phyloP scores from a whole-genome alignment of 1,140 invertebrate species.

The Drosophila ercepeae region DNA sequence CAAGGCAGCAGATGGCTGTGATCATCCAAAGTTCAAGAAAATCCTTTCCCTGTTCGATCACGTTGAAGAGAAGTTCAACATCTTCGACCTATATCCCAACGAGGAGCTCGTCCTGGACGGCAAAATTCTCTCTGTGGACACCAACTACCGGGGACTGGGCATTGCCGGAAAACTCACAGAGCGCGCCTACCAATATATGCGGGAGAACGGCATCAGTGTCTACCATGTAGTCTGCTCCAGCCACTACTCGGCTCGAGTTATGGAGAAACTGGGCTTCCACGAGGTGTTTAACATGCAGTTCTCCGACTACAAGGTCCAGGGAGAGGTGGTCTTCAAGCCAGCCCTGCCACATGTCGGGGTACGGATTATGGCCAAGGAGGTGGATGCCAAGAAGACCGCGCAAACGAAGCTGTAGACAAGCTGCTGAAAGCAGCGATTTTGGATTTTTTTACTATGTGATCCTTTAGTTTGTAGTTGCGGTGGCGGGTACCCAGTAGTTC shows the following conservation, averaged over 20 bases:
- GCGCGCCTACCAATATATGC: conserved; percentile 84
- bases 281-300: conserved; percentile 87
- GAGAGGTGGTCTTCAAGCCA: conserved; percentile 86
- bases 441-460: conserved; percentile 74
- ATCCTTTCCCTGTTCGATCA: conserved; percentile 86
- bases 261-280: conserved; percentile 88
- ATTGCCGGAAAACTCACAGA: conserved; percentile 87
- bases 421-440: background rate
- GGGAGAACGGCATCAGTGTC: conserved; percentile 64
- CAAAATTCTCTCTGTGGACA: conserved; percentile 87
- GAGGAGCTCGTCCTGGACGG: conserved; percentile 86
- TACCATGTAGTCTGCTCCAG: conserved; percentile 87
- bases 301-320: conserved; percentile 86
- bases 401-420: conserved; percentile 32
- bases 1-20: conserved; percentile 80
- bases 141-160: conserved; percentile 86
- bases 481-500: conserved; percentile 62
- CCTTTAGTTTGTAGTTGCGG: conserved; percentile 75
- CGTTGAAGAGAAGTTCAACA: conserved; percentile 85
- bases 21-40: conserved; percentile 86
- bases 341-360: conserved; percentile 85
- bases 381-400: conserved; percentile 18
- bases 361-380: conserved; percentile 84
- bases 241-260: conserved; percentile 88
- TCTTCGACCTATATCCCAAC: conserved; percentile 85